Evolutionary conservation across 1,140 invertebrate genomes (phyloP).

Genomic region (Geopemphigus sp.): DNA sequence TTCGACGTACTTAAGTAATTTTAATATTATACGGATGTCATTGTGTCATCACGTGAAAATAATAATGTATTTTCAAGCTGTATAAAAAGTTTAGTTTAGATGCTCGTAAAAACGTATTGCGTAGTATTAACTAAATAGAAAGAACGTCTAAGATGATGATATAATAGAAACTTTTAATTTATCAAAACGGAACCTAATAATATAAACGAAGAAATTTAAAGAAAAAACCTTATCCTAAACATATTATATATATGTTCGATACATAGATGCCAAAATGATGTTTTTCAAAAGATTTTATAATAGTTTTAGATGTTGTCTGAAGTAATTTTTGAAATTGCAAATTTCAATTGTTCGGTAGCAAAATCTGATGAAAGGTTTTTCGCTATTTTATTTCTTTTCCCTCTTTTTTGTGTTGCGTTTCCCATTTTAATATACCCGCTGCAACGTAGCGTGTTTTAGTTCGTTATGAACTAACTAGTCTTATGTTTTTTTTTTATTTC

Average conservation of each 20-base stretch:
- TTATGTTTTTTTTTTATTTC: not conserved
- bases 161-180: not conserved
- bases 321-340: conserved; percentile 32
- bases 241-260: not conserved
- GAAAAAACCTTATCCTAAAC: conserved; percentile 14
- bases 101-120: not conserved
- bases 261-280: not conserved
- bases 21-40: too few species aligned
- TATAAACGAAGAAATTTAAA: not conserved
- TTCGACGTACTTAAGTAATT: too few species aligned
- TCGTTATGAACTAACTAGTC: not conserved
- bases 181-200: not conserved
- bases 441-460: not conserved
- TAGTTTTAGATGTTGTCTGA: not conserved
- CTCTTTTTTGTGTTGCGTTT: not conserved
- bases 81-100: not conserved
- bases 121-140: not conserved
- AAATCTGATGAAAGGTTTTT: not conserved
- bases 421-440: not conserved
- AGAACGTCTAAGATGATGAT: not conserved
- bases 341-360: not conserved
- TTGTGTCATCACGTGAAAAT: not conserved
- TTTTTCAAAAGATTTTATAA: conserved; percentile 21
- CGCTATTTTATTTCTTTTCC: not conserved
- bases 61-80: not conserved